Evolutionary conservation across 1,140 invertebrate species (phyloP).

Genomic region (Notospermus geniculatus): DNA sequence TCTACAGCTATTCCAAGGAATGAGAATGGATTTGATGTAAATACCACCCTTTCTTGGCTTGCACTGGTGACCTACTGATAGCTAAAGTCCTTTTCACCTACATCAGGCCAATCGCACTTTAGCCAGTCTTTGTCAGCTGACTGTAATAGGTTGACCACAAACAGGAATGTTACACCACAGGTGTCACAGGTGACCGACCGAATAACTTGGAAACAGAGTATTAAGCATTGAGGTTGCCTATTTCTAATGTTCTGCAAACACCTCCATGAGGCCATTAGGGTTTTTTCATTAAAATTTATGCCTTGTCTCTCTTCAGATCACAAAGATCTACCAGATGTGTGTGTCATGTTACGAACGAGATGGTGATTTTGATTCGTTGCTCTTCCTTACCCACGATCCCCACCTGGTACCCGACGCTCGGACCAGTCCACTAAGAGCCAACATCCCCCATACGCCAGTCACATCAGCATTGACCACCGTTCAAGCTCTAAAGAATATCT

Average conservation of each 20-base stretch:
- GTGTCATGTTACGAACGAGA: constrained; percentile 3
- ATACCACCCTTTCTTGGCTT: not conserved
- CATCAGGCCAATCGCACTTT: too few relatives aligned
- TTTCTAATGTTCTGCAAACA: too few relatives aligned
- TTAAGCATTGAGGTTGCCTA: too few relatives aligned
- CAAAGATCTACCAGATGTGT: constrained; percentile 3
- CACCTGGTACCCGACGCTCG: not conserved
- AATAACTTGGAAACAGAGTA: too few relatives aligned
- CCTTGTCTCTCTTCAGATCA: not conserved
- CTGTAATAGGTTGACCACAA: too few relatives aligned
- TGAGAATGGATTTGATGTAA: not conserved
- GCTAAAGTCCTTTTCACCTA: too few relatives aligned
- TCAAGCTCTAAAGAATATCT: not conserved
- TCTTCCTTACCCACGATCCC: not conserved
- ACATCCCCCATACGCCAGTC: constrained; percentile 1
- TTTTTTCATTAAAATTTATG: not conserved
- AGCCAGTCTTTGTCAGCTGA: too few relatives aligned
- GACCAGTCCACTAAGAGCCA: not conserved
- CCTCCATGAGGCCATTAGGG: too few relatives aligned
- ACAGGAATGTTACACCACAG: too few relatives aligned
- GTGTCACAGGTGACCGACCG: too few relatives aligned
- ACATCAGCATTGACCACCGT: not conserved
- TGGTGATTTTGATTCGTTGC: not conserved
- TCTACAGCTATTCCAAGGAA: not conserved
- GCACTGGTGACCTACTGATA: not conserved